Evolutionary conservation across 2,113 vertebrate species (phyloP).

Genomic region (human (Homo sapiens)): GRCh38 chr19:35084501-35085000

Average conservation of each 20-base stretch:
- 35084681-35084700: not conserved
- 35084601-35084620: not conserved
- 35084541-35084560: not conserved
- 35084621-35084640: not conserved
- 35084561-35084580: not conserved
- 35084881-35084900: not conserved
- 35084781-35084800: not conserved
- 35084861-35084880: not conserved
- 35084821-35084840: not conserved
- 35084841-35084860: not conserved
- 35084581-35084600: not conserved
- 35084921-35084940: not conserved
- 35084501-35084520: rapidly evolving
- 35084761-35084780: no score
- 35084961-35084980: rapidly evolving
- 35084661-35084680: not conserved
- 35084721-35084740: not conserved
- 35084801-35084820: not conserved
- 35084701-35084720: not conserved
- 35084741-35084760: not conserved
- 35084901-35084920: not conserved
- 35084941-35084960: not conserved
- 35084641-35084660: not conserved
- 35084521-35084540: not conserved
- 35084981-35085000: not conserved